Evolutionary conservation across 2,797 vertebrate genomes (phyloP).

Genomic region (Sparidentex hasta): DNA sequence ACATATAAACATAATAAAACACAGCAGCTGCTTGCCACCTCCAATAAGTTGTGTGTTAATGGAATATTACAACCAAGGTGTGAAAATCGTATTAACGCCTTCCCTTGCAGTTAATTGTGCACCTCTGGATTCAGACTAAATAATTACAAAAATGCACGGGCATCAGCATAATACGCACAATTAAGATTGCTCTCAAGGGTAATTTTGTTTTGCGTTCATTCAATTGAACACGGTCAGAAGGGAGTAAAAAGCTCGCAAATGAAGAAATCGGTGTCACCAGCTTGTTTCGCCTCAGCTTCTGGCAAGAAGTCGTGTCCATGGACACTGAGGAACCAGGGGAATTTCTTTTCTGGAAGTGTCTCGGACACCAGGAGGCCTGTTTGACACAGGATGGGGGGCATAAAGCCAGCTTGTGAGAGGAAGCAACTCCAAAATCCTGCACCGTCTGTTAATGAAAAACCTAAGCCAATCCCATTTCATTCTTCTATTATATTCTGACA

Average conservation of each 20-base stretch:
- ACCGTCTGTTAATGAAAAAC: slow-evolving; percentile 34
- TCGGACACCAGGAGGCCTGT: slow-evolving; percentile 30
- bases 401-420: slow-evolving; percentile 14
- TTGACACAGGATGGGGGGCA: slow-evolving; percentile 10
- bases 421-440: slow-evolving; percentile 21
- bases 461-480: slow-evolving; percentile 20
- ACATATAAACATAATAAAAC: neutral
- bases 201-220: neutral
- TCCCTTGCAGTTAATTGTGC: slow-evolving; percentile 7
- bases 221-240: slow-evolving; percentile 1
- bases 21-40: neutral
- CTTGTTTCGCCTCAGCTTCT: slow-evolving; percentile 11
- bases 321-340: slow-evolving; percentile 12
- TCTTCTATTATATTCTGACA: slow-evolving; percentile 27
- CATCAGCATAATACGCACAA: neutral
- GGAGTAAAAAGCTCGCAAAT: slow-evolving; percentile 12
- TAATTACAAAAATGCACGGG: neutral
- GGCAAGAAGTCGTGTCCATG: neutral
- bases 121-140: slow-evolving; percentile 22
- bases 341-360: slow-evolving; percentile 19
- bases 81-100: slow-evolving; percentile 19
- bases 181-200: neutral
- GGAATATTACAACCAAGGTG: slow-evolving; percentile 4
- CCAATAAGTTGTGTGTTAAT: slow-evolving; percentile 5
- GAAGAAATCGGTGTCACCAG: slow-evolving; percentile 23